These are phyloP conservation scores for Meloidogyne chitwoodi DNA, from an alignment of 1,140 invertebrate species.

Conservation along the genomic window DNA sequence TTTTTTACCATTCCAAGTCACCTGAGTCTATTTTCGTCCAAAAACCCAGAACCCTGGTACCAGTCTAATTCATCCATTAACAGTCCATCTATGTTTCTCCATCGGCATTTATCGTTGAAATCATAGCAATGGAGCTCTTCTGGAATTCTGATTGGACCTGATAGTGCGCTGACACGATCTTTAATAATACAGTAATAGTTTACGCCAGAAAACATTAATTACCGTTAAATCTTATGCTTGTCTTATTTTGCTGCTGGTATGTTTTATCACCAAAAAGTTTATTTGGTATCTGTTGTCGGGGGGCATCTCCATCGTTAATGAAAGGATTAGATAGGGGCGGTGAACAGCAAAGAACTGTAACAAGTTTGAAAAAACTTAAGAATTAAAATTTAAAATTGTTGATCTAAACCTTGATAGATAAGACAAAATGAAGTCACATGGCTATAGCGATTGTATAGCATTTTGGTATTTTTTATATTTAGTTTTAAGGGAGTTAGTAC, in stretches of 20 bases:
- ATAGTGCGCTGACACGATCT: background rate
- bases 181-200: background rate
- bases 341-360: background rate
- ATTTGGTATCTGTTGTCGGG: background rate
- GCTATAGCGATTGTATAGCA: no score
- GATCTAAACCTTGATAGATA: no score
- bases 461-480: no score
- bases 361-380: no score
- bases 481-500: no score
- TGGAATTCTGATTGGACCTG: background rate
- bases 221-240: background rate
- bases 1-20: background rate
- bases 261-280: background rate
- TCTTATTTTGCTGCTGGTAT: background rate
- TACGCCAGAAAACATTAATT: background rate
- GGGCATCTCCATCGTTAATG: background rate
- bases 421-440: no score
- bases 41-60: constrained; percentile 51
- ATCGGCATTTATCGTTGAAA: constrained; percentile 53
- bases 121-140: constrained; percentile 50
- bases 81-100: constrained; percentile 57
- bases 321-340: background rate
- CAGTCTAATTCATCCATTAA: constrained; percentile 57
- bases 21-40: constrained; percentile 44
- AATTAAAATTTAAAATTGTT: no score